Evolutionary conservation across 2,797 vertebrate genomes (phyloP).

Genomic region (Oryzias sinensis): DNA sequence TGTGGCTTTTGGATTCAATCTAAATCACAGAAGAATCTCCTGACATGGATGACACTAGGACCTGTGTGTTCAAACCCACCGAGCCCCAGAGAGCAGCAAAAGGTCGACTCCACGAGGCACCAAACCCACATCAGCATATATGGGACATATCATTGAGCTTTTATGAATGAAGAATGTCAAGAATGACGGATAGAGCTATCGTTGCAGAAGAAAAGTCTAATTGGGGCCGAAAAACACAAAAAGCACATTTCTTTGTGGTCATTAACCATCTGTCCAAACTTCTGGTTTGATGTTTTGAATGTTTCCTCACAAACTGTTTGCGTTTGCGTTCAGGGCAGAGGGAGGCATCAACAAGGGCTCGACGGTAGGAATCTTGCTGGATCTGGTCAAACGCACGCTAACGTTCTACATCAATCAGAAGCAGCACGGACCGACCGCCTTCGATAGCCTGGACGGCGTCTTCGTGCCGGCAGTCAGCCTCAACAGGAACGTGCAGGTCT

Average conservation of each 20-base stretch:
- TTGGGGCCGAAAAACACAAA: neutral
- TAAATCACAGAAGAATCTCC: neutral
- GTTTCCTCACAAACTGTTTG: constrained; percentile 31
- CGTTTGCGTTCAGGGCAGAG: constrained; percentile 83
- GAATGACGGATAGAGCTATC: neutral
- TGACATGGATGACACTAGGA: constrained; percentile 4
- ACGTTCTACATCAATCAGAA: constrained; percentile 95
- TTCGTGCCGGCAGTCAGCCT: constrained; percentile 97
- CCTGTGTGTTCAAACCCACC: constrained; percentile 17
- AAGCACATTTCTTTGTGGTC: neutral
- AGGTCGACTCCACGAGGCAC: constrained; percentile 33
- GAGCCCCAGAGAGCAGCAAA: constrained; percentile 32
- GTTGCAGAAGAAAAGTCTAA: neutral
- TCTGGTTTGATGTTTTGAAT: neutral
- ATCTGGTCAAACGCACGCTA: constrained; percentile 89
- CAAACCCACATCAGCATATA: constrained; percentile 26
- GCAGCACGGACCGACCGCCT: constrained; percentile 94
- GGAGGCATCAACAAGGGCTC: constrained; percentile 93
- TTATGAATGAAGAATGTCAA: constrained; percentile 17
- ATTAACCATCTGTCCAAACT: no score
- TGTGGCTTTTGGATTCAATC: constrained; percentile 6
- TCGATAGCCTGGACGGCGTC: constrained; percentile 91
- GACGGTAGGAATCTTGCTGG: constrained; percentile 91
- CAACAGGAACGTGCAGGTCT: constrained; percentile 96
- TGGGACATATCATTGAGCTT: constrained; percentile 42